Conservation (phyloP, 2,888 invertebrate species). For the Pyrochroa serraticornis region DNA sequence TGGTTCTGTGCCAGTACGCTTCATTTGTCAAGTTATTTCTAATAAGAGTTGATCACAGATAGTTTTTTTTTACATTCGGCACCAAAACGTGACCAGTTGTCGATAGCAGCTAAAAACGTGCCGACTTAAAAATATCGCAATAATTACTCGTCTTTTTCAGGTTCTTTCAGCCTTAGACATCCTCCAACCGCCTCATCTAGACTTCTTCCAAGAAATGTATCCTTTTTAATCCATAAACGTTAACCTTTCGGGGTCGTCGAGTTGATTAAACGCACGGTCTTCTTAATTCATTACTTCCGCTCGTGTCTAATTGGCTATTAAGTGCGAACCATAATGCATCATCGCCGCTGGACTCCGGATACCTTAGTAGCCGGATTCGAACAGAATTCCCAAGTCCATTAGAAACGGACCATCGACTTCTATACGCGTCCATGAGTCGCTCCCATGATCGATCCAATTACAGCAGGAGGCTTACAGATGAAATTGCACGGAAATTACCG, state of each 20-base stretch:
- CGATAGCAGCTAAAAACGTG: too few species aligned
- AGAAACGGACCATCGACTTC: not conserved
- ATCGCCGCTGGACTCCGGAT: constrained; percentile 13
- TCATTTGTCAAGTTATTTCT: too few species aligned
- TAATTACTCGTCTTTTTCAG: constrained; percentile 63
- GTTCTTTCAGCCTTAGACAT: constrained; percentile 98
- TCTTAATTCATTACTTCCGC: constrained; percentile 47
- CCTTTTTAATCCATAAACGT: constrained; percentile 65
- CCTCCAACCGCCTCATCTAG: constrained; percentile 96
- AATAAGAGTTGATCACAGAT: too few species aligned
- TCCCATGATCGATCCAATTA: constrained; percentile 11
- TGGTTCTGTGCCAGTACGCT: too few species aligned
- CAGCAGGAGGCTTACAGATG: constrained; percentile 8
- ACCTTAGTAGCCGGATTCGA: too few species aligned
- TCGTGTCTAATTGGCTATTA: constrained; percentile 42
- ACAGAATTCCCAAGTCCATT: not conserved
- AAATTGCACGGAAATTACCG: constrained; percentile 10
- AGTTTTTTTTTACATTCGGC: not conserved
- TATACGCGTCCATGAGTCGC: not conserved
- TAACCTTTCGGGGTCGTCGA: constrained; percentile 30
- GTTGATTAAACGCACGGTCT: constrained; percentile 20
- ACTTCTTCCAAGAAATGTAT: constrained; percentile 99
- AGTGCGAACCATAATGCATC: constrained; percentile 38
- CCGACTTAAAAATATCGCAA: not conserved
- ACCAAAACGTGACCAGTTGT: not conserved